Evolutionary conservation across 2,888 invertebrate genomes (phyloP).

Genomic region (Melanargia galathea): DNA sequence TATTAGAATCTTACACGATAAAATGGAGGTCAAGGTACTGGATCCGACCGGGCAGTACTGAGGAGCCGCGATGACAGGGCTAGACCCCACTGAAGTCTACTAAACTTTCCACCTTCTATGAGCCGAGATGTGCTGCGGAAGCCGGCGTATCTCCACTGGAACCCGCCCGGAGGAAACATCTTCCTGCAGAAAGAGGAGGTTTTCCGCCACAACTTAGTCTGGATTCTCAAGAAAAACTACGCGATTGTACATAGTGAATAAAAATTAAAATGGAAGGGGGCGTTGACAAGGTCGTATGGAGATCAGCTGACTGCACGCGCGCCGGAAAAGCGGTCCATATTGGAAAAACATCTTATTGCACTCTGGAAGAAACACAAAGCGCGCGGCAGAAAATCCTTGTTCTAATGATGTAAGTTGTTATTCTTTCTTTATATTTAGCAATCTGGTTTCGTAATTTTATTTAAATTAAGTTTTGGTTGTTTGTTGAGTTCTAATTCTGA

Average conservation of each 20-base stretch:
- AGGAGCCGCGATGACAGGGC: slow-evolving; percentile 61
- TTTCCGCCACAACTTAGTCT: slow-evolving; percentile 45
- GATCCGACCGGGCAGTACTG: slow-evolving; percentile 75
- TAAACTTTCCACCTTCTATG: slow-evolving; percentile 50
- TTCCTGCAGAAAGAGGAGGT: slow-evolving; percentile 76
- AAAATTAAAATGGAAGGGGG: slow-evolving; percentile 62
- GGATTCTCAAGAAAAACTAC: slow-evolving; percentile 55
- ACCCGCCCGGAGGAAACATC: slow-evolving; percentile 74
- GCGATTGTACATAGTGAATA: slow-evolving; percentile 71
- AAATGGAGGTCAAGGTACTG: slow-evolving; percentile 59
- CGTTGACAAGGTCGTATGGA: slow-evolving; percentile 72
- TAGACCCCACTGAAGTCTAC: slow-evolving; percentile 77
- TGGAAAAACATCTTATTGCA: slow-evolving; percentile 40
- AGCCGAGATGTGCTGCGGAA: slow-evolving; percentile 77
- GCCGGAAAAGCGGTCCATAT: slow-evolving; percentile 60
- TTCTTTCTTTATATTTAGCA: background rate
- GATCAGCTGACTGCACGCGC: slow-evolving; percentile 74
- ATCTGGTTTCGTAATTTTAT: background rate
- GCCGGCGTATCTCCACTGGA: slow-evolving; percentile 70
- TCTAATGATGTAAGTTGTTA: slow-evolving; percentile 33
- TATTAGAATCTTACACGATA: slow-evolving; percentile 50
- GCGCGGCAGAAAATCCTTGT: slow-evolving; percentile 27
- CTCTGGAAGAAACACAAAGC: slow-evolving; percentile 4
- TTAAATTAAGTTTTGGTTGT: background rate
- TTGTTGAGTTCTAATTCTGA: too few species aligned